A percentile compares a stretch with the other conserved stretches of the same genome.
phyloP scores from a whole-genome alignment of 2,888 invertebrate genomes.

The Euplexia lucipara region DNA sequence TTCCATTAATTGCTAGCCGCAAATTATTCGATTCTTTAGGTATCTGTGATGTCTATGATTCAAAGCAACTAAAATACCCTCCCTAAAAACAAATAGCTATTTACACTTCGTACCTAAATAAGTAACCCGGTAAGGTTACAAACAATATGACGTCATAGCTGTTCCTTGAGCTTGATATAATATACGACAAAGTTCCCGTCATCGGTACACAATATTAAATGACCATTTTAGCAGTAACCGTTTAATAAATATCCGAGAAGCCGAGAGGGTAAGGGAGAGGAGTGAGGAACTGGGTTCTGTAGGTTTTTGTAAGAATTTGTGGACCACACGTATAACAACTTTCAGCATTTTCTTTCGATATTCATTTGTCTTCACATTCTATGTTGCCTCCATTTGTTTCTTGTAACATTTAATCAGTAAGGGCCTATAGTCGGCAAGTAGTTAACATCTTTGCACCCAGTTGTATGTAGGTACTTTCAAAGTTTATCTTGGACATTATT shows the following conservation, averaged over 20 bases:
- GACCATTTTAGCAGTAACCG: conserved; percentile 58
- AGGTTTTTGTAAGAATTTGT: not conserved
- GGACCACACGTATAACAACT: not conserved
- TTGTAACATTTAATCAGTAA: no score
- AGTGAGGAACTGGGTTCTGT: conserved; percentile 32
- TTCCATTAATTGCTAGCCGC: no score
- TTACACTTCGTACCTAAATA: conserved; percentile 19
- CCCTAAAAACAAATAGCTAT: not conserved
- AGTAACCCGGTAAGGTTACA: conserved; percentile 24
- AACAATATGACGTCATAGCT: conserved; percentile 47
- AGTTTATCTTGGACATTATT: no score
- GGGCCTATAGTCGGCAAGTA: no score
- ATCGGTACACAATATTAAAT: conserved; percentile 60
- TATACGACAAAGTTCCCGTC: conserved; percentile 50
- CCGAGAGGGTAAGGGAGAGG: conserved; percentile 3
- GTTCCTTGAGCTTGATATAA: conserved; percentile 39
- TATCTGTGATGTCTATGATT: not conserved
- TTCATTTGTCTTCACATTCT: no score
- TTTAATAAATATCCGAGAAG: conserved; percentile 45
- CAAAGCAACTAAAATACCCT: not conserved
- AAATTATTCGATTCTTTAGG: no score
- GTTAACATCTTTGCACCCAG: no score
- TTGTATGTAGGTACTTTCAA: no score
- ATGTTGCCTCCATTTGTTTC: no score
- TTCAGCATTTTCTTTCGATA: no score